These are phyloP conservation scores for Anser cygnoides DNA, from an alignment of 2,113 vertebrate genomes.

Conservation along the genomic window DNA sequence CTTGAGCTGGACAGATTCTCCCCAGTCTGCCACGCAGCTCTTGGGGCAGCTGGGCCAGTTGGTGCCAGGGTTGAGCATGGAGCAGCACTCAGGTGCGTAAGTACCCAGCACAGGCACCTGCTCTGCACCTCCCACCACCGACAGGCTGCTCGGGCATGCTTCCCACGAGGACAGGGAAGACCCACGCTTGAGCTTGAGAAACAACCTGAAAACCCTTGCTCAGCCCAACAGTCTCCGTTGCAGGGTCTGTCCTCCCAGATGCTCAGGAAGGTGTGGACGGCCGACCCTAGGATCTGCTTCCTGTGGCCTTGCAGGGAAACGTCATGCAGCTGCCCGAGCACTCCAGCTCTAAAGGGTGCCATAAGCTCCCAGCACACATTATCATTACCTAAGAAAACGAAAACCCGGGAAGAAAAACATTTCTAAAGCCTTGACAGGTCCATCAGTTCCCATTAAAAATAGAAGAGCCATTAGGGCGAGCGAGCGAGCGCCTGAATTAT, in stretches of 20 bases:
- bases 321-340: not conserved
- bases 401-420: not conserved
- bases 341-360: not conserved
- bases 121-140: rapidly evolving
- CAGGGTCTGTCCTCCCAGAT: not conserved
- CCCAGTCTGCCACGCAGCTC: not conserved
- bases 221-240: not conserved
- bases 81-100: not conserved
- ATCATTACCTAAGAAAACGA: constrained; percentile 6
- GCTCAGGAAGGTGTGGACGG: too few relatives aligned
- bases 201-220: not conserved
- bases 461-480: not conserved
- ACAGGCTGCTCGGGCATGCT: not conserved
- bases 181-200: not conserved
- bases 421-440: not conserved
- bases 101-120: not conserved
- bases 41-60: not conserved
- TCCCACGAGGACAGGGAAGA: not conserved
- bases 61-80: not conserved
- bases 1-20: not conserved
- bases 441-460: constrained; percentile 40
- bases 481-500: not conserved
- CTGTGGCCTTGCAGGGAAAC: not conserved
- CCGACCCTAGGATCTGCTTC: too few relatives aligned
- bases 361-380: not conserved